phyloP scores from a whole-genome alignment of 2,888 invertebrate species.

The Phyto melanocephala region DNA sequence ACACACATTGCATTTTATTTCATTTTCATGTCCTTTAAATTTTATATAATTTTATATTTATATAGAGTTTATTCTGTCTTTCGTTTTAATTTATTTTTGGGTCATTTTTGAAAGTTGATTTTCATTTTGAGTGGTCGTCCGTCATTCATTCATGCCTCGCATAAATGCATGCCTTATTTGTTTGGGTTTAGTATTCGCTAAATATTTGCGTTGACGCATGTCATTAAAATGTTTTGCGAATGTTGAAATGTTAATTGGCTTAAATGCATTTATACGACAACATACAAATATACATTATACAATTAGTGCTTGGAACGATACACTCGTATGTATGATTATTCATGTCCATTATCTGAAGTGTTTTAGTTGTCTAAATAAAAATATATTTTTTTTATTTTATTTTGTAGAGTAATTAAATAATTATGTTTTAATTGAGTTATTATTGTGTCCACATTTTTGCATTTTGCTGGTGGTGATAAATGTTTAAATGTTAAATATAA shows the following conservation, averaged over 20 bases:
- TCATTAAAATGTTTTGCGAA: conserved; percentile 61
- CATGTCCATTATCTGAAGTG: neutral
- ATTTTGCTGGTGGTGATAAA: conserved; percentile 25
- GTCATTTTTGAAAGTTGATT: conserved; percentile 45
- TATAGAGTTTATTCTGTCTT: neutral
- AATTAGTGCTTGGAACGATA: neutral
- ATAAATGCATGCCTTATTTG: neutral
- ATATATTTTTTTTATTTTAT: too few species aligned
- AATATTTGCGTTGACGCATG: conserved; percentile 63
- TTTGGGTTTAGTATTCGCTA: conserved; percentile 11
- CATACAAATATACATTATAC: neutral
- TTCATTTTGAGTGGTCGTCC: conserved; percentile 14
- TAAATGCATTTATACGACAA: conserved; percentile 31
- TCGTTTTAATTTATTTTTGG: conserved; percentile 5
- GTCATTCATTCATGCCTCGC: neutral
- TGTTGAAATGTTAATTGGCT: conserved; percentile 63
- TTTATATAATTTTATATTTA: neutral
- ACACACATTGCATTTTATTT: conserved; percentile 49
- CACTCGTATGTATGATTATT: neutral
- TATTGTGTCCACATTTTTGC: conserved; percentile 43
- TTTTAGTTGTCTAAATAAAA: conserved; percentile 38
- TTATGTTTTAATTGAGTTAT: conserved; percentile 62
- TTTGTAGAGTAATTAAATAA: conserved; percentile 54
- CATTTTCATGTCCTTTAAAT: neutral
- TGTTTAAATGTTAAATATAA: conserved; percentile 45